A percentile compares a stretch with the other conserved stretches of the same genome.
Conservation (phyloP, 1,140 invertebrate species). For the Lepidurus couesii region DNA sequence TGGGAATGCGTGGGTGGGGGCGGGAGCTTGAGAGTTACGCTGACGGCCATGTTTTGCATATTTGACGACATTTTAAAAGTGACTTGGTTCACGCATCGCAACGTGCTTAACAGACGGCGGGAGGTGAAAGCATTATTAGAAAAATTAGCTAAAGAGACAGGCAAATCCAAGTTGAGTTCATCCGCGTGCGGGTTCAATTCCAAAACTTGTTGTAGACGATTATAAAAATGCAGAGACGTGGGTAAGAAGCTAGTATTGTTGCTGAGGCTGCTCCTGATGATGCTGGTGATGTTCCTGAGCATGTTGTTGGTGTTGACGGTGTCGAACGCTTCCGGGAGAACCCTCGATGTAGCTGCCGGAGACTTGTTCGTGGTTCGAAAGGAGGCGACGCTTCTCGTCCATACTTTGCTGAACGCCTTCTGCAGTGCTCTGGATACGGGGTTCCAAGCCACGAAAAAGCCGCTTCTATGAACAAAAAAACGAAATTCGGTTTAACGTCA, state of each 20-base stretch:
- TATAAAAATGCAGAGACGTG: background rate
- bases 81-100: background rate
- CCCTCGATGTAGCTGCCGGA: background rate
- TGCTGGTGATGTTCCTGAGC: background rate
- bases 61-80: background rate
- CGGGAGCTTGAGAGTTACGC: background rate
- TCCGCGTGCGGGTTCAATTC: background rate
- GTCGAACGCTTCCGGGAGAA: background rate
- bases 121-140: background rate
- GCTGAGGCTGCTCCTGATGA: background rate
- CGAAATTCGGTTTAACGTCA: background rate
- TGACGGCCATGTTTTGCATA: background rate
- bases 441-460: slow-evolving; percentile 15
- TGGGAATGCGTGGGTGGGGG: background rate
- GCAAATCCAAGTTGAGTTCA: background rate
- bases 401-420: background rate
- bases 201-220: background rate
- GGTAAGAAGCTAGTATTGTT: background rate
- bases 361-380: background rate
- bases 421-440: background rate
- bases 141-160: background rate
- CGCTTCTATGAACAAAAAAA: background rate
- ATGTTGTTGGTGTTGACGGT: background rate
- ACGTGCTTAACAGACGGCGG: background rate
- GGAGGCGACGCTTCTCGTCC: background rate